phyloP scores from a whole-genome alignment of 2,797 vertebrate species.

The Semaprochilodus insignis region DNA sequence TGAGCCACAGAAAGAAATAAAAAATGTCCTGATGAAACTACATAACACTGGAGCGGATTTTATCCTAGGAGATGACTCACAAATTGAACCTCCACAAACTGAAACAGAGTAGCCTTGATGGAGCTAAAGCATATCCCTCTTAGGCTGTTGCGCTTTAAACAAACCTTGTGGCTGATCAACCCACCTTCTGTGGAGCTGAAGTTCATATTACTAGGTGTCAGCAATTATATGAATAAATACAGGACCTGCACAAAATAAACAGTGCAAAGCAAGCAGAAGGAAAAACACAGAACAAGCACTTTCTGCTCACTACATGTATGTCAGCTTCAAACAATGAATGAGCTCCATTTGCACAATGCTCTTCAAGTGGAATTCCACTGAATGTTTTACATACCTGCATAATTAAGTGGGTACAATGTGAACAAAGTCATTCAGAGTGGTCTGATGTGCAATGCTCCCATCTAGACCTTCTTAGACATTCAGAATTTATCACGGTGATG shows the following conservation, averaged over 20 bases:
- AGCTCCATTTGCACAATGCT: not conserved
- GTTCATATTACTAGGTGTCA: not conserved
- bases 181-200: slow-evolving; percentile 1
- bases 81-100: not conserved
- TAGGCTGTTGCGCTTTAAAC: not conserved
- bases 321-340: not conserved
- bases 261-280: not conserved
- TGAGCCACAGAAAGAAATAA: not conserved
- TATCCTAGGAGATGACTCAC: not conserved
- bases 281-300: slow-evolving; percentile 9
- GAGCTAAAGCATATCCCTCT: not conserved
- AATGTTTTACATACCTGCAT: too few species aligned
- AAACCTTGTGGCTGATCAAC: not conserved
- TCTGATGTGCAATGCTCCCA: too few species aligned
- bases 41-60: not conserved
- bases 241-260: not conserved
- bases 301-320: not conserved
- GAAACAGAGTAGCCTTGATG: not conserved
- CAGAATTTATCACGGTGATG: too few species aligned
- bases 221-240: not conserved
- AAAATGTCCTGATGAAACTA: not conserved
- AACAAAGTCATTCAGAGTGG: too few species aligned
- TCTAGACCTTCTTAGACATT: too few species aligned
- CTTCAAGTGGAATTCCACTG: too few species aligned
- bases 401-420: too few species aligned